phyloP scores from a whole-genome alignment of 2,797 vertebrate species.

The Tapirus indicus region DNA sequence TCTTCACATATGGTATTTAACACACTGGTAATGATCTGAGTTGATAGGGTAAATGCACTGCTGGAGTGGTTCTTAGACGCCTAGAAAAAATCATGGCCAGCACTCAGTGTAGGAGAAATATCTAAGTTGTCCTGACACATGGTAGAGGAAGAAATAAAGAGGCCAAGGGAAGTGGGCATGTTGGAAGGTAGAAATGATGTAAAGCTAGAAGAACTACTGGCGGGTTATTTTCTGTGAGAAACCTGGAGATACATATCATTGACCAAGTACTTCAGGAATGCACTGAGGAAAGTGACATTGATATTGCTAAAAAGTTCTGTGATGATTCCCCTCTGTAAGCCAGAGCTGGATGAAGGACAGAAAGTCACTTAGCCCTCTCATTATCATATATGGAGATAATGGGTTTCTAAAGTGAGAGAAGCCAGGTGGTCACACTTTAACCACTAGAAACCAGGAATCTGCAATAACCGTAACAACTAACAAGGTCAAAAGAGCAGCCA shows the following conservation, averaged over 20 bases:
- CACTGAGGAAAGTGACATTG: background rate
- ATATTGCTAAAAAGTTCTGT: background rate
- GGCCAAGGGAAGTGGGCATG: background rate
- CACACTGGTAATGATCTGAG: background rate
- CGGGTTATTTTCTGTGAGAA: background rate
- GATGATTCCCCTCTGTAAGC: background rate
- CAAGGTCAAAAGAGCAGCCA: background rate
- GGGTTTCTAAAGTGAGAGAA: background rate
- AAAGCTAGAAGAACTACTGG: background rate
- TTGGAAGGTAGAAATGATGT: background rate
- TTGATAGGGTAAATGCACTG: background rate
- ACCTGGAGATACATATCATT: background rate
- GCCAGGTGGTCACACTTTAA: background rate
- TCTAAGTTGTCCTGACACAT: background rate
- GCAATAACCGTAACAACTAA: background rate
- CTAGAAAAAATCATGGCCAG: background rate
- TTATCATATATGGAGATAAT: background rate
- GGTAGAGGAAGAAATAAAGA: background rate
- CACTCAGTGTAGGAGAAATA: background rate
- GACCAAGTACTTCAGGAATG: background rate
- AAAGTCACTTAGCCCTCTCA: background rate
- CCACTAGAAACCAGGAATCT: background rate
- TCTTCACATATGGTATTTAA: background rate
- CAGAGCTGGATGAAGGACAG: background rate
- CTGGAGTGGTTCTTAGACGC: background rate